Evolutionary conservation across 1,140 invertebrate species (phyloP), one percentile per base, ranked within the genome.

Genomic region (Apis laboriosa): DNA sequence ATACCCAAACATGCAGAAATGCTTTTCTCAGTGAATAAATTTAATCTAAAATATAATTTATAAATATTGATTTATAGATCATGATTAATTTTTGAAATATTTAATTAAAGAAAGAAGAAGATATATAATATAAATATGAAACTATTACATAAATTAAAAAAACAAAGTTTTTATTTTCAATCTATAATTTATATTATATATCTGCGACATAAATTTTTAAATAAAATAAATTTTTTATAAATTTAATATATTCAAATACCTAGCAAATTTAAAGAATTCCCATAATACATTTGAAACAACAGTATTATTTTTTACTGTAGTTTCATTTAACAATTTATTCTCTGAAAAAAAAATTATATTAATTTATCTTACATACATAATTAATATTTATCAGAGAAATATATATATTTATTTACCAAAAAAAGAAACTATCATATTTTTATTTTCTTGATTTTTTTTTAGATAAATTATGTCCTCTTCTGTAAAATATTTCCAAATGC

Each of bases 221-320:
- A 53, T 19, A 71, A 0, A 63, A 34, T 15, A 4, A 2, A 64
- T 24, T 28, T 51, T 5, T 76, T 21, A 63, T 17, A 71, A 64
- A 34, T 71, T 74, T 64, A 61, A 3, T 24, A 28, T 76, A 72
- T 28, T 67, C 51, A n/a, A 75, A 73, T 90, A 92, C 92, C 91
- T 89, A 67, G 80, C 58, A 72, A 91, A 91, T 74, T 79, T 85
- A 43, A 93, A 91, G 85, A 90, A 88, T 89, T 91, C 81, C 90
- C 88, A 92, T 24, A 87, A 75, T 11, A 91, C 64, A 56, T 85
- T 81, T n/a, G 88, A 64, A 85, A 92, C 85, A 81, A 91, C 83
- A 56, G 86, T 80, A 78, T 79, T 90, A 43, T 77, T 81, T 19
- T 73, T 75, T 49, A 72, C 72, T n/a, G 81, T 49, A 75, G 68